Base-by-base conservation (phyloP, 2,797 vertebrate genomes). In the Schizopygopsis pylzovi region DNA sequence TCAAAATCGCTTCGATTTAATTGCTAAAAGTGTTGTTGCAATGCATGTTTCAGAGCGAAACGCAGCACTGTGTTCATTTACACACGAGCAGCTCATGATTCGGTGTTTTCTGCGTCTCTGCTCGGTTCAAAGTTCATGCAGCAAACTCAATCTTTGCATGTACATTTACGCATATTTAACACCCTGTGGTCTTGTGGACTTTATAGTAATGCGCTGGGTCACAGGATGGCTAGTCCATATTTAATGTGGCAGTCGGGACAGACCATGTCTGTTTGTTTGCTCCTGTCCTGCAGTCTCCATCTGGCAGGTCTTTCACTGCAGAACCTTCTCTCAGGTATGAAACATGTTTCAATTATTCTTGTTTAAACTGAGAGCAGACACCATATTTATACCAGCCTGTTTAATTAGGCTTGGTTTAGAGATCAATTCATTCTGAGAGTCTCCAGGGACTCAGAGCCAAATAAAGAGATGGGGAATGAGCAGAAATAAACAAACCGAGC, bases 281-380 rank as follows among this genome's bases (percentile, higher is more conserved):
- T 18, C 73, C 52, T 79, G 33, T n/a, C 88, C 86, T 81, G 70
- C 78, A 88, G 82, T 54, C 49, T 77, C 76, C 41, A 47, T 33
- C 83, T 82, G 79, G 81, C 88, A 89, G 81, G 79, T 80, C 56
- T 67, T 84, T 71, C 43, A n/a, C 54, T 63, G 79, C 75, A 59
- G 43, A 84, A 86, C 79, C 67, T 85, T 47, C 80, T 84, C 85
- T 85, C 86, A 85, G 83, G 85, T 88, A 87, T 86, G 81, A 90
- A 86, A 88, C 85, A 84, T 86, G 81, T 87, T 89, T 82, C 85
- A 81, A 83, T 90, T 89, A 89, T 87, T 91, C 88, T 79, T 85
- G 79, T 67, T 77, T 47, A 37, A 80, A 59, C 49, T 75, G 81
- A 91, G 91, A 87, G 79, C 79, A 86, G 89, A 67, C 79, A 13